Base-by-base conservation (phyloP, 2,888 invertebrate genomes). In the Odontomyia ornata region DNA sequence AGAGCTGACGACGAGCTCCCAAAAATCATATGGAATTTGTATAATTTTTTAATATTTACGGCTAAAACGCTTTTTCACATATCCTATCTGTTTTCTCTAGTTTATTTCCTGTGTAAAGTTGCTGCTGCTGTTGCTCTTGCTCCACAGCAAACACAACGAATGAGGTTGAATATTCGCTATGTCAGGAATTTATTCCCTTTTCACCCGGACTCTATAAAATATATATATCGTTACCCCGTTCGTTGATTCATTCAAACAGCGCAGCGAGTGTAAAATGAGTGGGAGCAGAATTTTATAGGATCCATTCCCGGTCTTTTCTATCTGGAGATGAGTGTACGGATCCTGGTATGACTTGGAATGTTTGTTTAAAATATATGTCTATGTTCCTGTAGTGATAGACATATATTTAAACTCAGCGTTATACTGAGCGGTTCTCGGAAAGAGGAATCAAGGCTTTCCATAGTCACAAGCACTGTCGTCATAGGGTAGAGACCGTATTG, bases 401-500 rank as follows among this genome's bases (percentile, higher is more conserved):
- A 52, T 15, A 15, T 4, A 4, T 52, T 52, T 52, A 9, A 52
- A 52, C 18, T 52, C 7, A 52, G 15, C 7, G 4, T 4, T 15
- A 52, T 4, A 15, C 52, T 15, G 13, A 52, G 52, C 52, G 52
- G 52, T 15, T 52, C 7, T 4, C 67, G 25, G 43, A 13, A 47
- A 47, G 18, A 69, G 69, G 28, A 5, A 57, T 57, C 30, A 60
- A 57, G 57, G 60, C 25, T 57, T 69, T 46, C 56, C 76, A 60
- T 76, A 71, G 27, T 56, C 71, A 57, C 43, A 18, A 43, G 46
- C 46, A 47, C 64, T 64, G 69, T 43, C 73, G 60, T 73, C 73
- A 73, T 30, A 27, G 77, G 36, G 76, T 72, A 73, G 77, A 76
- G 76, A 67, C 30, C 65, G 64, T 73, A 72, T 69, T 76, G 79